Percentiles rank a stretch among this genome's conserved stretches.
Conservation (phyloP, 2,888 invertebrate species). For the Pristionchus mayeri region DNA sequence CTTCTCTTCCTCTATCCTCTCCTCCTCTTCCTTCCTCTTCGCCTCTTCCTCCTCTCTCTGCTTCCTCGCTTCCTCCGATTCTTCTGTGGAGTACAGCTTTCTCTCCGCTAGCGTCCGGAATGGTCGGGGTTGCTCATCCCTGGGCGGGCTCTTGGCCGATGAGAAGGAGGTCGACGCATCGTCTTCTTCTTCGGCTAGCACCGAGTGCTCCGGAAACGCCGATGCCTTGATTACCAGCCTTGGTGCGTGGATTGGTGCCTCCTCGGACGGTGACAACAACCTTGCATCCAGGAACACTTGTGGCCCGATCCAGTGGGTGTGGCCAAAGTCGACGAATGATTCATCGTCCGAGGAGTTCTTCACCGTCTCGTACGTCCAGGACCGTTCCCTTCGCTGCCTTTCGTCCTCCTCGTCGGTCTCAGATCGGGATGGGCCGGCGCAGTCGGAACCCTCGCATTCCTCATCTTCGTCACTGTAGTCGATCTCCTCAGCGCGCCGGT, state of each 20-base stretch:
- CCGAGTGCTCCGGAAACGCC: not conserved
- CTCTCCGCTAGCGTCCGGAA: constrained; percentile 45
- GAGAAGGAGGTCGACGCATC: not conserved
- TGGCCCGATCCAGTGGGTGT: not conserved
- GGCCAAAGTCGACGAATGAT: constrained; percentile 16
- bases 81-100: constrained; percentile 5
- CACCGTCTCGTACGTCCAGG: not conserved
- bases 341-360: not conserved
- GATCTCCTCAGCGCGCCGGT: not conserved
- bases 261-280: too few species aligned
- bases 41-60: not conserved
- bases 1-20: not conserved
- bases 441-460: not conserved
- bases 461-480: not conserved
- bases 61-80: constrained; percentile 1
- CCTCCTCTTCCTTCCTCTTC: constrained; percentile 12
- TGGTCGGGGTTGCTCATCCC: constrained; percentile 35
- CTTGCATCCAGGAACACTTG: not conserved
- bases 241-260: too few species aligned
- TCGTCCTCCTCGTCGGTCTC: not conserved
- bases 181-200: not conserved
- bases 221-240: too few species aligned
- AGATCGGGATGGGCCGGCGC: not conserved
- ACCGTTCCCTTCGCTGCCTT: not conserved
- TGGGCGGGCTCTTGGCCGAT: not conserved